Base-by-base conservation (phyloP, 2,888 invertebrate species). In the Odontocerum albicorne region DNA sequence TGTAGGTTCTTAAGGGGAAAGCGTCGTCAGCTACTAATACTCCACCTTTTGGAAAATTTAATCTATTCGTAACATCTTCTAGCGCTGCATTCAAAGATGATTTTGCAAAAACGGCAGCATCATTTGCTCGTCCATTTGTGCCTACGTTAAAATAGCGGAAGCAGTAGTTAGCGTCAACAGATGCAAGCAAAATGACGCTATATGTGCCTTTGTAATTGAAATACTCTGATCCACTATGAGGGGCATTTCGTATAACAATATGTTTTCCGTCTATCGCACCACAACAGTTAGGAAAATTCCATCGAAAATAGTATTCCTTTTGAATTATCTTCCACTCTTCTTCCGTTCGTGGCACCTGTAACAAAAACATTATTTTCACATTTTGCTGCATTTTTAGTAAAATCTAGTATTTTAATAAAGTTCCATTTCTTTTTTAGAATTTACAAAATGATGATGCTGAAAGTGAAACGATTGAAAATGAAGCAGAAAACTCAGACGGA, bases 261-360 rank as follows among this genome's bases (percentile, higher is more conserved):
- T 65, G 65, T 43, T 66, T 65, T 10, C 64, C 65, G 46, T 66
- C 63, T 16, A 63, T n/a, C 3, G 61, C 61, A 6, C 63, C 64
- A 31, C 60, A 57, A 35, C 64, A 65, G 19, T 50, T 55, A 32
- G 64, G 64, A 40, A 64, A 64, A 33, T 64, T 62, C 64, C 64
- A 64, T 38, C 31, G 57, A 8, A 32, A 54, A 8, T 46, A 44
- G 51, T 62, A 63, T 3, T 40, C 47, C 21, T 56, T 20, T 12
- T 55, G 60, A 16, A 63, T 52, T 17, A 12, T 15, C 49, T 60
- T 55, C 62, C 63, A 64, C 57, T 63, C 54, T 44, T 61, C 60
- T 21, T 12, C 20, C 33, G 60, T 22, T 13, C 32, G 15, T 3
- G 60, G 62, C 20, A 55, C 35, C 63, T 62, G 54, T 19, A 62